Percentiles rank a stretch among this genome's conserved stretches.
These are phyloP conservation scores for Caenorhabditis becei DNA, from an alignment of 2,888 invertebrate species.

Conservation along the genomic window DNA sequence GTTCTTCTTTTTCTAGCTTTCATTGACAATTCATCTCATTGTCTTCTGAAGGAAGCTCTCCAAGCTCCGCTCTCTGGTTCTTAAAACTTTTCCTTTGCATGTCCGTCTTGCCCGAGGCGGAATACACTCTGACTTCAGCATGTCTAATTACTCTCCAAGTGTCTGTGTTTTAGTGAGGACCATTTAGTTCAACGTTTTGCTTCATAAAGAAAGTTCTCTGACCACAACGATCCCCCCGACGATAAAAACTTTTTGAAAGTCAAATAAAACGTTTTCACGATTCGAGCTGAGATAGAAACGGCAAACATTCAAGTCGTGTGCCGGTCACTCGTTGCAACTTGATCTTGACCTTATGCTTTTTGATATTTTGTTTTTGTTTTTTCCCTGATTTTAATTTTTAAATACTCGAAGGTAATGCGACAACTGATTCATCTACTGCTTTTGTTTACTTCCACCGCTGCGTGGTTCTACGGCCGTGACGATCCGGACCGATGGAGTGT, in stretches of 20 bases:
- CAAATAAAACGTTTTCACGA: conserved; percentile 62
- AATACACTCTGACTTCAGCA: conserved; percentile 54
- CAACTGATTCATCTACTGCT: conserved; percentile 10
- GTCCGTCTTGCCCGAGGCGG: conserved; percentile 26
- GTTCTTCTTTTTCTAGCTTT: conserved; percentile 24
- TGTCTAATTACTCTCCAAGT: conserved; percentile 46
- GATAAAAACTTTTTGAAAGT: conserved; percentile 54
- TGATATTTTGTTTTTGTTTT: no score
- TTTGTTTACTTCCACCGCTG: conserved; percentile 33
- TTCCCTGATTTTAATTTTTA: not conserved
- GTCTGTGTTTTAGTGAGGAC: conserved; percentile 40
- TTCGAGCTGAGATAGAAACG: conserved; percentile 33
- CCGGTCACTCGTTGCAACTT: conserved; percentile 42
- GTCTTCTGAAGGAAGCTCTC: not conserved
- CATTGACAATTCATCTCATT: conserved; percentile 17
- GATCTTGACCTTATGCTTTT: conserved; percentile 16
- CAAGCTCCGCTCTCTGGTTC: conserved; percentile 20
- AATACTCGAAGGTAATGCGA: conserved; percentile 32
- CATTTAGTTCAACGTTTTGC: conserved; percentile 21
- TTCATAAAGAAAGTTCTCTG: not conserved
- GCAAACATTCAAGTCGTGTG: conserved; percentile 61
- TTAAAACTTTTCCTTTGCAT: conserved; percentile 7
- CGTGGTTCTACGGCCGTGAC: conserved; percentile 72
- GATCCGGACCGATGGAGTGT: conserved; percentile 69
- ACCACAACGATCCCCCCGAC: not conserved